A percentile compares a stretch with the other conserved stretches of the same genome.
phyloP scores from a whole-genome alignment of 2,797 vertebrate species.

The Dallia pectoralis region DNA sequence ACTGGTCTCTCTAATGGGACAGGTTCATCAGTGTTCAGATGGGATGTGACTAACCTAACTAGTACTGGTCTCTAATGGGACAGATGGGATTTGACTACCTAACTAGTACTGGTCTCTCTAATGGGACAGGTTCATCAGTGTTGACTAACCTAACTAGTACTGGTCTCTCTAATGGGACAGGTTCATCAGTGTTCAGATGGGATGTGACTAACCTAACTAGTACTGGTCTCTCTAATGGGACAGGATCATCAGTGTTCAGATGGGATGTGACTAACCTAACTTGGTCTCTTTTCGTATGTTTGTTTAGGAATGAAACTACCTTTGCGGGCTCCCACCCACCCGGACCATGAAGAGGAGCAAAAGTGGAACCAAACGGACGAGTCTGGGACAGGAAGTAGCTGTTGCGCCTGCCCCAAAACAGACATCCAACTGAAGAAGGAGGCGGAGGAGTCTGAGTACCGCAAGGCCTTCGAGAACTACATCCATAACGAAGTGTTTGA shows the following conservation, averaged over 20 bases:
- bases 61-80: too few relatives aligned
- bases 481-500: conserved; percentile 93
- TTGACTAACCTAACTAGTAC: too few relatives aligned
- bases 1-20: too few relatives aligned
- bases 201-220: too few relatives aligned
- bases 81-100: too few relatives aligned
- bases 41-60: too few relatives aligned
- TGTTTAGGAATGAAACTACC: conserved; percentile 89
- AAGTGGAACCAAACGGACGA: conserved; percentile 84
- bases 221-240: too few relatives aligned
- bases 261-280: neutral
- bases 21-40: too few relatives aligned
- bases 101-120: too few relatives aligned
- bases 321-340: conserved; percentile 76
- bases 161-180: too few relatives aligned
- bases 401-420: conserved; percentile 93
- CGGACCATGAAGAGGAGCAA: conserved; percentile 70
- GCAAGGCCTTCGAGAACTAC: conserved; percentile 95
- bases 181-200: too few relatives aligned
- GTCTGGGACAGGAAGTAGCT: conserved; percentile 70
- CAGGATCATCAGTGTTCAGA: neutral
- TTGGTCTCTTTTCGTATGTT: neutral
- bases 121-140: too few relatives aligned
- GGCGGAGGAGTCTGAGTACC: conserved; percentile 87
- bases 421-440: conserved; percentile 92